Percentiles rank a stretch among this genome's conserved stretches.
These are phyloP conservation scores for Ifrita kowaldi DNA, from an alignment of 2,113 vertebrate genomes.

Conservation along the genomic window DNA sequence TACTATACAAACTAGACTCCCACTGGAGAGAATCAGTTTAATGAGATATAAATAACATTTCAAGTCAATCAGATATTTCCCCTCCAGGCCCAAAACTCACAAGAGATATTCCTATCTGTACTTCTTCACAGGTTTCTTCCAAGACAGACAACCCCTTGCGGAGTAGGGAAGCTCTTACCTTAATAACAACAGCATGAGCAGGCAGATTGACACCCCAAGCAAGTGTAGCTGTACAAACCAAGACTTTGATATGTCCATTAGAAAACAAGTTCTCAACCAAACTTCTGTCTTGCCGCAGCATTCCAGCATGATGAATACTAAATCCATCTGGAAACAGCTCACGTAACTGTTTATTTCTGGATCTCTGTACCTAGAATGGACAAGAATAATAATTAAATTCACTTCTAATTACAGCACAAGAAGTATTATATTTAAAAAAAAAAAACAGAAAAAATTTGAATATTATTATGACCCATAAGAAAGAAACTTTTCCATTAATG, in stretches of 20 bases:
- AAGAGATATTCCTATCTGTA: conserved; percentile 14
- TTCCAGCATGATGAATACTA: conserved; percentile 96
- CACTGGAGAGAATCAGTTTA: conserved; percentile 67
- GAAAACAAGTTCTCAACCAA: conserved; percentile 95
- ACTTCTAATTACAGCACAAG: not conserved
- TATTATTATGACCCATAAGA: not conserved
- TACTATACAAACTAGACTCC: conserved; percentile 67
- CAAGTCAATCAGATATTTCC: conserved; percentile 50
- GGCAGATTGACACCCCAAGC: conserved; percentile 99
- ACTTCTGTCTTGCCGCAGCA: conserved; percentile 91
- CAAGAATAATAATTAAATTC: not conserved
- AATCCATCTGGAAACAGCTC: conserved; percentile 97
- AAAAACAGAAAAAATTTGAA: not conserved
- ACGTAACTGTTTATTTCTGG: conserved; percentile 94
- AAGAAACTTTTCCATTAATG: not conserved
- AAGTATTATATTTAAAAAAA: not conserved
- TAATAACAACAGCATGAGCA: conserved; percentile 98
- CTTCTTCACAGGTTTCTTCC: conserved; percentile 19
- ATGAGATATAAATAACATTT: conserved; percentile 64
- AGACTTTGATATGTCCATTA: conserved; percentile 89
- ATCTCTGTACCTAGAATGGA: conserved; percentile 85
- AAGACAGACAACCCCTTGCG: conserved; percentile 13
- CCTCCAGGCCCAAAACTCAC: not conserved
- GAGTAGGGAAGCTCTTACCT: conserved; percentile 76
- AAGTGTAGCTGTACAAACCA: conserved; percentile 93